Base-by-base conservation (phyloP, 2,113 vertebrate genomes). In the Vireo altiloquus region DNA sequence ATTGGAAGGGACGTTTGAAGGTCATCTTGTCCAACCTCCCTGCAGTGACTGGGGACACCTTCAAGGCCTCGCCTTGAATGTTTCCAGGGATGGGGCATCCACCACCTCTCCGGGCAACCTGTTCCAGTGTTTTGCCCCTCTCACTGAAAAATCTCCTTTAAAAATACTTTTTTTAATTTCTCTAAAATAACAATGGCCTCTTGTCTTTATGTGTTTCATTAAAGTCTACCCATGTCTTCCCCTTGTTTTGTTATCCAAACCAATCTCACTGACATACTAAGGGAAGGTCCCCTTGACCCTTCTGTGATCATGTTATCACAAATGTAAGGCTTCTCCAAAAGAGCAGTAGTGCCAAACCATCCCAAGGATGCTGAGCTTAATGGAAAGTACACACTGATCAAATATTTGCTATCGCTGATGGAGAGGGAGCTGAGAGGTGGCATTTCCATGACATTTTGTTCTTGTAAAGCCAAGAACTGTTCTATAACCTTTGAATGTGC, bases 391-490 rank as follows among this genome's bases (percentile, higher is more conserved):
- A 11, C 1, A 1, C 63, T 71, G 75, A 93, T 69, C 65, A 93
- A 94, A 95, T 95, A 92, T 85, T 96, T 96, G 87, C 90, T 88
- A 30, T 77, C 54, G 31, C 81, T 92, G 56, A 53, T 89, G 65
- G 39, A 60, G 69, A 87, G 21, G 47, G 81, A 89, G 56, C 57
- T 15, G 69, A 84, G 90, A 87, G 40, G 35, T 91, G 92, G 56
- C 4, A 15, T 89, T 89, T 96, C 91, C 84, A 9, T 86, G 96
- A 96, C 87, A 94, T 95, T 97, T 95, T 95, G 86, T 89, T 94
- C 92, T 90, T 94, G 42, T 88, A 92, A 79, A 85, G 60, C 63
- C 28, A 85, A 91, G 77, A 91, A 56, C 56, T 88, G 78, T 74
- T 94, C 81, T 89, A 50, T 95, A 95, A 93, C 63, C 64, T 95